Evolutionary conservation across 2,888 invertebrate genomes (phyloP), one percentile per base, ranked within the genome.

Genomic region (Drosophila tanythrix): DNA sequence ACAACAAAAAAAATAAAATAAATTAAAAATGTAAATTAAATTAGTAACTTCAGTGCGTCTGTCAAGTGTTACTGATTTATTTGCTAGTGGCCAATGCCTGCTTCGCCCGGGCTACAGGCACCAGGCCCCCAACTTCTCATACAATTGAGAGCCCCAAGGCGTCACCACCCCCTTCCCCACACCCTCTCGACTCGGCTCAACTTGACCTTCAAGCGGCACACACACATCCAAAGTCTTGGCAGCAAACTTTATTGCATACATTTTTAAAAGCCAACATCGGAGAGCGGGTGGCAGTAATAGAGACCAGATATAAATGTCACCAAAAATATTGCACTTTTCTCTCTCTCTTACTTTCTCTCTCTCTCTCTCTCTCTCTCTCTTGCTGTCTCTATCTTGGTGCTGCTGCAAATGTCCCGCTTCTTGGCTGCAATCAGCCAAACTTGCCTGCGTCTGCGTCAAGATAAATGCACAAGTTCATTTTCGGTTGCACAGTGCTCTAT

Each of bases 1-100:
- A 8, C 46, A 46, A 46, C 21, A 18, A 46, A 15, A 46, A n/a
- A 25, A 46, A 56, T 69, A 82, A 91, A 91, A 87, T 81, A 89
- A 85, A 91, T 91, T 91, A 89, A 91, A 87, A 91, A 91, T 90
- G 89, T 87, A 91, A 91, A 91, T 90, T 90, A 89, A 90, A 91
- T 90, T 88, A 91, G 88, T 82, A 85, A 90, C 85, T 91, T 85
- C 76, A 81, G 88, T 90, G 81, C 89, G 83, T 85, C 82, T 88
- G 90, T 85, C 89, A 87, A 80, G 89, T 79, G 89, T 78, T 76
- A 81, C 83, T 89, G 90, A 91, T 91, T 91, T 91, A 91, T 91
- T 90, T 83, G 89, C 89, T 69, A 82, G 71, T 72, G 76, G 76
- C 64, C 53, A 33, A 38, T 21, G 40, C 66, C 18, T 38, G 36